Conservation (phyloP, 2,113 vertebrate genomes). For the Brachypteracias leptosomus region DNA sequence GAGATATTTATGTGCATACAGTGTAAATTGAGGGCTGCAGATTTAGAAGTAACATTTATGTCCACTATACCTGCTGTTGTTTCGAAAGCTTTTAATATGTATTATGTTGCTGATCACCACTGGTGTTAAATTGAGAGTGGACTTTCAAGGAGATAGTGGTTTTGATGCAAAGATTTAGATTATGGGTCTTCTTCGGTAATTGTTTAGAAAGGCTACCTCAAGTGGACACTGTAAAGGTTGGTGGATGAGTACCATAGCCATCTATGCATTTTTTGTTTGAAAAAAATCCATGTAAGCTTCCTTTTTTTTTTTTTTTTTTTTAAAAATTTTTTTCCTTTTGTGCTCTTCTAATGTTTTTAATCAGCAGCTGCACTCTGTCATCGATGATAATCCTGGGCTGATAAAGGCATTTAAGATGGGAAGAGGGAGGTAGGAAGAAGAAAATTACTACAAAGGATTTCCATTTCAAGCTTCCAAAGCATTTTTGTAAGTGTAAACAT, state of each 20-base stretch:
- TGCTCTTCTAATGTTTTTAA: constrained; percentile 45
- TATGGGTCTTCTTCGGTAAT: constrained; percentile 65
- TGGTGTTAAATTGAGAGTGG: constrained; percentile 68
- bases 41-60: constrained; percentile 66
- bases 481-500: constrained; percentile 79
- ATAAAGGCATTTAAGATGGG: constrained; percentile 61
- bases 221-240: constrained; percentile 63
- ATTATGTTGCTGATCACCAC: constrained; percentile 56
- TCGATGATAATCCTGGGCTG: constrained; percentile 60
- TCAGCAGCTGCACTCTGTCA: constrained; percentile 60
- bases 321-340: background rate
- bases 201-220: constrained; percentile 78
- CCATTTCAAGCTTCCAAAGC: constrained; percentile 77
- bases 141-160: constrained; percentile 42
- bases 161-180: constrained; percentile 62
- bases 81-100: constrained; percentile 68
- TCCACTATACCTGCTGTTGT: constrained; percentile 71
- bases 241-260: constrained; percentile 64
- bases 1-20: constrained; percentile 71
- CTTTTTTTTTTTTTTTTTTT: background rate
- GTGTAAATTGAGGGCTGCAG: constrained; percentile 65
- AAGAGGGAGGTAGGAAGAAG: constrained; percentile 65
- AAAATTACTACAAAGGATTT: constrained; percentile 59
- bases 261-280: constrained; percentile 62
- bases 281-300: constrained; percentile 60